phyloP scores from a whole-genome alignment of 2,888 invertebrate genomes.

The Scaeva pyrastri region DNA sequence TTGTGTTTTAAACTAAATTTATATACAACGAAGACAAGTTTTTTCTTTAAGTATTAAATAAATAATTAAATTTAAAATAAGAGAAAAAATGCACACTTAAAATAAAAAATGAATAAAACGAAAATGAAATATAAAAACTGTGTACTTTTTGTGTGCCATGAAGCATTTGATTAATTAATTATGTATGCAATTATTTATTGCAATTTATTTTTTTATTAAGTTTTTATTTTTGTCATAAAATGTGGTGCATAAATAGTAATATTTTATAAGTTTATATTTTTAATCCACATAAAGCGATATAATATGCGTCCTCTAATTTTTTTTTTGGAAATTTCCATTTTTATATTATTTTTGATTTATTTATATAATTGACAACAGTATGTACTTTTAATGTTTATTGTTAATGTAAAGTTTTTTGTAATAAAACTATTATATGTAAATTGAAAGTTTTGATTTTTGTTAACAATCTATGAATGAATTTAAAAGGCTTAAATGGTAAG shows the following conservation, averaged over 20 bases:
- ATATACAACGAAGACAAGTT: slow-evolving; percentile 72
- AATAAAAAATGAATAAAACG: slow-evolving; percentile 29
- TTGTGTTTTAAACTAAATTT: slow-evolving; percentile 57
- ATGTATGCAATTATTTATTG: slow-evolving; percentile 12
- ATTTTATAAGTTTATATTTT: slow-evolving; percentile 8
- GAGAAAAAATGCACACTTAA: slow-evolving; percentile 49
- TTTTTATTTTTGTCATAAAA: slow-evolving; percentile 6
- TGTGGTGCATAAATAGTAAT: slow-evolving; percentile 17
- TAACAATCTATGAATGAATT: neutral
- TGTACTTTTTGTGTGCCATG: slow-evolving; percentile 66
- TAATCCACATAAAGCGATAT: slow-evolving; percentile 8
- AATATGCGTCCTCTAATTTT: neutral
- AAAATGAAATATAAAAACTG: slow-evolving; percentile 20
- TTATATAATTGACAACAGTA: slow-evolving; percentile 61
- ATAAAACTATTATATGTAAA: slow-evolving; percentile 50
- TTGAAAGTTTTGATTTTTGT: neutral
- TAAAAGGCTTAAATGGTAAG: neutral
- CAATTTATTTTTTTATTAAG: slow-evolving; percentile 3
- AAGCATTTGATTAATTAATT: slow-evolving; percentile 45
- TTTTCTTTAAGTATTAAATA: slow-evolving; percentile 66
- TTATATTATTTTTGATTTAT: slow-evolving; percentile 42
- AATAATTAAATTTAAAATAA: slow-evolving; percentile 32
- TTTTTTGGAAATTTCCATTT: slow-evolving; percentile 6
- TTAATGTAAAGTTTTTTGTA: slow-evolving; percentile 47
- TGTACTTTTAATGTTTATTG: slow-evolving; percentile 23